These are phyloP conservation scores for Xanthostigma xanthostigma DNA, from an alignment of 2,888 invertebrate species.

Conservation along the genomic window DNA sequence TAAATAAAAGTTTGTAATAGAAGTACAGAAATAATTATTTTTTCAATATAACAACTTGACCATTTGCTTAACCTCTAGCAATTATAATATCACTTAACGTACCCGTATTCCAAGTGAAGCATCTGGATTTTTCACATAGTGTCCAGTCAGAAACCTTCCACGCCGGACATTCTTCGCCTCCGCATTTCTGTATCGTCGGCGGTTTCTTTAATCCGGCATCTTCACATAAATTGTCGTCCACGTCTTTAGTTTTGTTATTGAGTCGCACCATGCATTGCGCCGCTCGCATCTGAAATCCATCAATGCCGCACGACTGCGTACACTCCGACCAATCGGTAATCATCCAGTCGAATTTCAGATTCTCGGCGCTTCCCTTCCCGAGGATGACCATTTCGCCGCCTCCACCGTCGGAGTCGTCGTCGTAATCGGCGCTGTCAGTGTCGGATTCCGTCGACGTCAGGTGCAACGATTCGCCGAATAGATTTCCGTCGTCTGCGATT, in stretches of 20 bases:
- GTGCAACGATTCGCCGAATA: conserved; percentile 31
- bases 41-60: too few species aligned
- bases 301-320: conserved; percentile 66
- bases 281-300: conserved; percentile 54
- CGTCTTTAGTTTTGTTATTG: conserved; percentile 38
- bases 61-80: neutral
- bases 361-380: conserved; percentile 27
- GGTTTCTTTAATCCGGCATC: conserved; percentile 53
- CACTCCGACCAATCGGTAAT: conserved; percentile 78
- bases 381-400: conserved; percentile 20
- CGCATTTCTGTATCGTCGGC: conserved; percentile 47
- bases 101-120: conserved; percentile 60
- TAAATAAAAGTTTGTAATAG: too few species aligned
- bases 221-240: conserved; percentile 50
- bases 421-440: conserved; percentile 27
- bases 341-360: conserved; percentile 60
- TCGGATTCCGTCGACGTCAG: conserved; percentile 28
- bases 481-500: conserved; percentile 26
- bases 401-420: conserved; percentile 24
- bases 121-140: conserved; percentile 53
- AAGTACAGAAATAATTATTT: too few species aligned
- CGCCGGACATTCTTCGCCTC: conserved; percentile 50
- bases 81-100: conserved; percentile 8
- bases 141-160: conserved; percentile 62
- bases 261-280: conserved; percentile 52